Percentiles rank a stretch among this genome's conserved stretches.
Conservation (phyloP, 2,113 vertebrate species). For the Synchiropus splendidus region DNA sequence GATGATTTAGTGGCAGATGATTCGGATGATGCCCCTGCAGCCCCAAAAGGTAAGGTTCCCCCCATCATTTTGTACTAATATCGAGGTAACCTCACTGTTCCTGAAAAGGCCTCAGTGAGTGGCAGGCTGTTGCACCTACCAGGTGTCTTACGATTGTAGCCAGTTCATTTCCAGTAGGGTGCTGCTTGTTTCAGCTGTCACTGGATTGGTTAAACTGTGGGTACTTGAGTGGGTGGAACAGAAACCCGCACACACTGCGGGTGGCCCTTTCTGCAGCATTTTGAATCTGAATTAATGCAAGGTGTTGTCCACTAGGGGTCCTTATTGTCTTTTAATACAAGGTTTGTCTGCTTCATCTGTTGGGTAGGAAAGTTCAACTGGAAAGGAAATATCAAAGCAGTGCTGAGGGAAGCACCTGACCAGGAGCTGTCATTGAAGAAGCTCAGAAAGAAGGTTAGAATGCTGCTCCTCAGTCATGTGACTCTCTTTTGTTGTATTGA, state of each 20-base stretch:
- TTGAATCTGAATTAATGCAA: too few relatives aligned
- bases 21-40: conserved; percentile 28
- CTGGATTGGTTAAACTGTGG: too few relatives aligned
- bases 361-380: conserved; percentile 88
- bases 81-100: too few relatives aligned
- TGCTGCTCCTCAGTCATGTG: neutral
- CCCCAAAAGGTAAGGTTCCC: conserved; percentile 47
- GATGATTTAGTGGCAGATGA: conserved; percentile 21
- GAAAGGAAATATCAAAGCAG: conserved; percentile 88
- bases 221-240: too few relatives aligned
- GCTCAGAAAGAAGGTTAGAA: conserved; percentile 84
- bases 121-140: too few relatives aligned
- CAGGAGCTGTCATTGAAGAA: conserved; percentile 86
- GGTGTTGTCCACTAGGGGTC: conserved; percentile 41
- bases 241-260: too few relatives aligned
- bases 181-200: neutral
- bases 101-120: too few relatives aligned
- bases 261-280: too few relatives aligned
- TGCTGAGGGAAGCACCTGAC: conserved; percentile 77
- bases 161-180: neutral
- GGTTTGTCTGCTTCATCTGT: neutral
- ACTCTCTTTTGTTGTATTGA: too few relatives aligned
- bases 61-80: too few relatives aligned
- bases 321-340: conserved; percentile 13
- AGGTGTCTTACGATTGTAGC: too few relatives aligned